Base-by-base conservation (phyloP, 2,888 invertebrate genomes). In the Gerris lacustris region DNA sequence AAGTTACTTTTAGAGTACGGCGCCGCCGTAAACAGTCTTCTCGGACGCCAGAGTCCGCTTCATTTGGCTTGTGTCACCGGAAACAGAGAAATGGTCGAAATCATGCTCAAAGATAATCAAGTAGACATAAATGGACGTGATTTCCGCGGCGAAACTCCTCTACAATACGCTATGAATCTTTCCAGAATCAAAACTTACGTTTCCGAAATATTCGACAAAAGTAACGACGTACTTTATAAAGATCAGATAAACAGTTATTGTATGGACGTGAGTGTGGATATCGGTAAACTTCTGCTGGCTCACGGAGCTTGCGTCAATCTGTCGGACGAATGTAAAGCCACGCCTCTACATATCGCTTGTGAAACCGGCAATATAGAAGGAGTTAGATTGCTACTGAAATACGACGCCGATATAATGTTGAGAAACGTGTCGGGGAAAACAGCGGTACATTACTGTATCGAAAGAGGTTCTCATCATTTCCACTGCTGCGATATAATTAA, bases 401-500 rank as follows among this genome's bases (percentile, higher is more conserved):
- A 55, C 15, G 15, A 55, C 55, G 55, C 55, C 15, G 55, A 55
- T 55, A 11, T 55, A 11, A 55, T 11, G 9, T 11, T 55, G 55
- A 55, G 55, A 55, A 55, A 55, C 55, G 55, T 55, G 11, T 11
- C 11, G 9, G 55, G 55, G 15, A 55, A 55, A 55, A 55, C 55
- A 9, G 9, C 11, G 11, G 9, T 55, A 55, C 55, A 55, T 55
- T 55, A 55, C 15, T 55, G 55, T 15, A 55, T 55, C 9, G 55
- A 55, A 15, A 55, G 55, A 55, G 55, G 55, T 55, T 11, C 11
- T 55, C 55, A 55, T 55, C 55, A 55, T 55, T 55, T 55, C 9
- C 9, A 55, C 6, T n/a, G 67, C 6, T 67, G 17, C 6, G 67
- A 67, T 31, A 67, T 67, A 44, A 44, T 67, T 15, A 67, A 67